These are phyloP conservation scores for Hydropsyche betteni DNA, from an alignment of 2,888 invertebrate genomes.

Conservation along the genomic window DNA sequence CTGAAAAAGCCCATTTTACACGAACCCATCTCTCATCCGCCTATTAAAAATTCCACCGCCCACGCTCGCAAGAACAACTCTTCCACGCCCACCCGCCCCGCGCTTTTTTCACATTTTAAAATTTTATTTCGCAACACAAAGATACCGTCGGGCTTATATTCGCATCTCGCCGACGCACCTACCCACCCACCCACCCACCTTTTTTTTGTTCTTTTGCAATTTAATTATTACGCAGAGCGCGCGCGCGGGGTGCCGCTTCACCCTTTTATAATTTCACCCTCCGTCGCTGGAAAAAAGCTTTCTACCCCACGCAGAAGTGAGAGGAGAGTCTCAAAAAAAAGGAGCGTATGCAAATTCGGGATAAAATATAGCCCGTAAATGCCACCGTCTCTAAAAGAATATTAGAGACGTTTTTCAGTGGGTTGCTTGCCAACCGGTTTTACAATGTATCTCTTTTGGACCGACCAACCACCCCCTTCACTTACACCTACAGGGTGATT, in stretches of 20 bases:
- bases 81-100: no score
- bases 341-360: constrained; percentile 70
- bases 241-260: constrained; percentile 59
- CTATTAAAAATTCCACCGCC: no score
- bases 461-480: constrained; percentile 19
- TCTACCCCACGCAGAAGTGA: constrained; percentile 67
- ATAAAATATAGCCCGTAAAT: constrained; percentile 71
- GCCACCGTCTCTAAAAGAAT: constrained; percentile 71
- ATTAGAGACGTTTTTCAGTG: constrained; percentile 70
- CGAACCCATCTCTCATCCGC: no score
- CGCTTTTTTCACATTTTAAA: no score
- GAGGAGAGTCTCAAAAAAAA: constrained; percentile 63
- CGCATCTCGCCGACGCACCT: no score
- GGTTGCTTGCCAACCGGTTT: constrained; percentile 60
- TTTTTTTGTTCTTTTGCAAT: constrained; percentile 58
- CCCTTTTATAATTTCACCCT: constrained; percentile 70
- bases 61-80: no score
- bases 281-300: constrained; percentile 63
- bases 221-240: constrained; percentile 61
- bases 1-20: no score
- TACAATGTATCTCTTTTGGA: constrained; percentile 52
- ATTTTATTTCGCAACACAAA: no score
- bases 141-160: no score
- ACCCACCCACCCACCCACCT: constrained; percentile 46
- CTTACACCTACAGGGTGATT: constrained; percentile 51